Evolutionary conservation across 2,113 vertebrate species (phyloP), one percentile per base, ranked within the genome.

Genomic region (Ailuropoda melanoleuca): DNA sequence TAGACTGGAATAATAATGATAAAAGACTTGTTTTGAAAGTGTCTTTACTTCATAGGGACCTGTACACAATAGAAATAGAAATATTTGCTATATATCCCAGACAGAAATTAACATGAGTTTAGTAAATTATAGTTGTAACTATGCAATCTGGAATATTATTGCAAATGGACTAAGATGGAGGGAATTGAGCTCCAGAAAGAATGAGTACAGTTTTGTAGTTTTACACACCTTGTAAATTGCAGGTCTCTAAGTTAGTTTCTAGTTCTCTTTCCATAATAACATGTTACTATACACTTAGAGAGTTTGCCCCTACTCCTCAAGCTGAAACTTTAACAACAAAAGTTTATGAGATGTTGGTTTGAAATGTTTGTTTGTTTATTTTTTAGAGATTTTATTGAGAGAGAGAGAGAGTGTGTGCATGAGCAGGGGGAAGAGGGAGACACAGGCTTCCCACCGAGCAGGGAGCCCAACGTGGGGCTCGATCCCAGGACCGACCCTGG

Each of bases 61-160:
- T 81, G 17, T 15, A 94, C 77, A 94, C 29, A 90, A 72, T 88
- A 89, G 62, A 95, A 74, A 66, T 82, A 62, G 37, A 95, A 64
- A n/a, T 80, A 58, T 66, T 94, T 92, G 48, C 64, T 85, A 11
- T 85, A 78, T 81, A 80, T 89, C 39, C 21, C 64, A 90, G 70
- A 86, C 8, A 84, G 46, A 92, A 93, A 90, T 97, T 90, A 97
- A 86, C 48, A 53, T 62, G 80, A 39, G 56, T 31, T 92, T 93
- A 68, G 56, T 90, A 85, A 94, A 92, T 94, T 92, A 34, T 56
- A 62, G 29, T 89, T 96, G 26, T 86, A 89, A 89, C 29, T 92
- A 53, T 46, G 2, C 80, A 56, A 81, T 81, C 14, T 89, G 43
- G 78, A 95, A 95, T 39, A 80, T 81, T 92, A 19, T 85, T 95